phyloP scores from a whole-genome alignment of 2,888 invertebrate species.

The Cephus pulcher region DNA sequence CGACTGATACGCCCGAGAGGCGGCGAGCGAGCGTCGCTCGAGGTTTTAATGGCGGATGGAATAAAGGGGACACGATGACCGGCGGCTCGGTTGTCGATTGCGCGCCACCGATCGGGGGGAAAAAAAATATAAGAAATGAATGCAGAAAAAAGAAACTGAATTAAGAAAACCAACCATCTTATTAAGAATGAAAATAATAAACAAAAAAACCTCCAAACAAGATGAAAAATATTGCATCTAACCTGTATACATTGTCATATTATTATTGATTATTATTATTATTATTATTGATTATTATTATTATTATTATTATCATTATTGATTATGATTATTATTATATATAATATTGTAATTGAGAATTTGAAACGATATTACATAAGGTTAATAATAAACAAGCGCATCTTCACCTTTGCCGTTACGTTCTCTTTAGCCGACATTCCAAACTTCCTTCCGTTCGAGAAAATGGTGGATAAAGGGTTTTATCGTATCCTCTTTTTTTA shows the following conservation, averaged over 20 bases:
- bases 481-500: not conserved
- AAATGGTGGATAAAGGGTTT: not conserved
- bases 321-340: constrained; percentile 57
- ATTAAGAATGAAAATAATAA: constrained; percentile 58
- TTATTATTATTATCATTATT: constrained; percentile 29
- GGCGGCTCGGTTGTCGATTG: constrained; percentile 53
- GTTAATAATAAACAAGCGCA: constrained; percentile 66
- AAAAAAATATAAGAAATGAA: constrained; percentile 57
- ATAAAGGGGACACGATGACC: constrained; percentile 28
- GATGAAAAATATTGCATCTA: constrained; percentile 64
- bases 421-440: constrained; percentile 9
- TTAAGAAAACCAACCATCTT: constrained; percentile 49
- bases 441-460: not conserved
- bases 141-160: constrained; percentile 40
- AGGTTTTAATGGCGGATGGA: constrained; percentile 43
- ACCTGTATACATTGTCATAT: constrained; percentile 67
- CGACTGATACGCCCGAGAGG: constrained; percentile 63
- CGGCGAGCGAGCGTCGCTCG: constrained; percentile 57
- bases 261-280: constrained; percentile 52
- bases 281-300: constrained; percentile 39
- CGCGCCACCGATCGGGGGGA: constrained; percentile 49
- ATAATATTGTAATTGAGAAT: constrained; percentile 66
- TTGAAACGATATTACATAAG: constrained; percentile 66
- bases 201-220: constrained; percentile 55
- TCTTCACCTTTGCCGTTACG: constrained; percentile 54